Evolutionary conservation across 1,140 invertebrate genomes (phyloP).

Genomic region (Aleiodes sp.): DNA sequence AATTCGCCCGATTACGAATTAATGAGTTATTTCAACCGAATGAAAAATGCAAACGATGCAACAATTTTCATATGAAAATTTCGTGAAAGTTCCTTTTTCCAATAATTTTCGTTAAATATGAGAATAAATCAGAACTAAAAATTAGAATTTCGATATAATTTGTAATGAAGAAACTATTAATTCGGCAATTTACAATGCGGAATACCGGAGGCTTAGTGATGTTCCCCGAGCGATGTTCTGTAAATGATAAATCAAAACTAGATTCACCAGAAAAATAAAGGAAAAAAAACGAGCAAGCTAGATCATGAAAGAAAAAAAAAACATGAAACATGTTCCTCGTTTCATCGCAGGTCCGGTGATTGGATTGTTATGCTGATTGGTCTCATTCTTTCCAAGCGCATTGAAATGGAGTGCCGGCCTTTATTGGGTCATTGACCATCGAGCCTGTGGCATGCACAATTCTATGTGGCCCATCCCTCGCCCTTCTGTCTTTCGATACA

Average conservation of each 20-base stretch:
- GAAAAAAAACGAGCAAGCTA: background rate
- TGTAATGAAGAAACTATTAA: too few species aligned
- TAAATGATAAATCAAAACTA: background rate
- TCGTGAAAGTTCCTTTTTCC: too few species aligned
- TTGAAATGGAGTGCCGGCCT: conserved; percentile 28
- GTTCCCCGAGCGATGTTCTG: background rate
- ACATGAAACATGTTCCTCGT: background rate
- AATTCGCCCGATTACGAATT: too few species aligned
- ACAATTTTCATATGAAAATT: too few species aligned
- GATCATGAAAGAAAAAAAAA: background rate
- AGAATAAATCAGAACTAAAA: too few species aligned
- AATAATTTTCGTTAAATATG: too few species aligned
- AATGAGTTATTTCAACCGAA: too few species aligned
- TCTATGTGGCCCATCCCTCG: background rate
- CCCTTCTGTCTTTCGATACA: background rate
- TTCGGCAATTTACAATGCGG: too few species aligned
- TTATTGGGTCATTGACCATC: conserved; percentile 31
- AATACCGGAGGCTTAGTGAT: background rate
- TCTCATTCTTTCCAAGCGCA: conserved; percentile 17
- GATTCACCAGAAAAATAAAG: too few species aligned
- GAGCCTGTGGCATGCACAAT: background rate
- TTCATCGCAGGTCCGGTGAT: conserved; percentile 1
- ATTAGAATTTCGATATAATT: too few species aligned
- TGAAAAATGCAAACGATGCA: too few species aligned
- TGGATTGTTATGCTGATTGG: conserved; percentile 24